Evolutionary conservation across 1,140 invertebrate genomes (phyloP).

Genomic region (fruit fly (Drosophila melanogaster)): Release_6_plus_ISO1_MT NT_033777.3:9889001-9889500

Average conservation of each 20-base stretch:
- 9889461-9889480: slow-evolving; percentile 41
- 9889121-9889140: slow-evolving; percentile 16
- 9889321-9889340: slow-evolving; percentile 24
- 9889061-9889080: slow-evolving; percentile 65
- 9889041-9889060: slow-evolving; percentile 34
- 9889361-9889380: slow-evolving; percentile 18
- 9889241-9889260: slow-evolving; percentile 60
- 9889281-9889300: slow-evolving; percentile 83
- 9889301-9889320: slow-evolving; percentile 75
- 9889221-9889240: slow-evolving; percentile 59
- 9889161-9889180: slow-evolving; percentile 73
- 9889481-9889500: not conserved
- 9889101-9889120: not conserved
- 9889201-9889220: slow-evolving; percentile 60
- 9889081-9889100: slow-evolving; percentile 30
- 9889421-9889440: slow-evolving; percentile 78
- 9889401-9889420: slow-evolving; percentile 68
- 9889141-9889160: slow-evolving; percentile 29
- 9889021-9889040: slow-evolving; percentile 40
- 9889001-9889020: slow-evolving; percentile 26
- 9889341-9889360: slow-evolving; percentile 5
- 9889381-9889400: slow-evolving; percentile 63
- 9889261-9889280: slow-evolving; percentile 63
- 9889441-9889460: slow-evolving; percentile 81
- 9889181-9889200: slow-evolving; percentile 68